These are phyloP conservation scores for Drosophila mulleri DNA, from an alignment of 2,888 invertebrate genomes.

Conservation along the genomic window DNA sequence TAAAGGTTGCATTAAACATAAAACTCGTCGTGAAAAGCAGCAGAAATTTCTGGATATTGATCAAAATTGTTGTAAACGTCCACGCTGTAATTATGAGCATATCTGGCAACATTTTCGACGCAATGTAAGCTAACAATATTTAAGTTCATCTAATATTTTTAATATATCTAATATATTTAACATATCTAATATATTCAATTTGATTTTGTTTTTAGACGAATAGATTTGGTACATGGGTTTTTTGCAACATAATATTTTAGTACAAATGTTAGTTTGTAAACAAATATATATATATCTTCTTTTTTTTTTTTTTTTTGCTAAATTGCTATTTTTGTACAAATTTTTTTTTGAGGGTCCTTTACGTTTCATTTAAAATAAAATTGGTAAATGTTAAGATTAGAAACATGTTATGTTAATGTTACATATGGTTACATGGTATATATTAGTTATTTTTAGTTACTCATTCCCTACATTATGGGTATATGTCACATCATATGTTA, in stretches of 20 bases:
- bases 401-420: not conserved
- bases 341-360: not conserved
- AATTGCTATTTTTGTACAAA: not conserved
- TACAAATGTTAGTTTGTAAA: not conserved
- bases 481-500: no score
- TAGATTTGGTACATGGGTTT: not conserved
- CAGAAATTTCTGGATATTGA: constrained; percentile 36
- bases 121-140: constrained; percentile 53
- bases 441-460: no score
- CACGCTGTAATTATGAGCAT: constrained; percentile 69
- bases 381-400: not conserved
- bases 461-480: no score
- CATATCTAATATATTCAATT: no score
- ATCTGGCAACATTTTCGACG: constrained; percentile 70
- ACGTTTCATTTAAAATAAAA: no score
- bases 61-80: constrained; percentile 62
- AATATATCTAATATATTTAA: not conserved
- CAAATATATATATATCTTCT: no score
- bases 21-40: constrained; percentile 48
- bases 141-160: no score
- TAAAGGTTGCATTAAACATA: constrained; percentile 49
- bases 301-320: no score
- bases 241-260: not conserved
- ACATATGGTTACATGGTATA: no score
- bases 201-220: not conserved